phyloP scores from a whole-genome alignment of 1,140 invertebrate genomes.

The Pseudomyrmex sp. region DNA sequence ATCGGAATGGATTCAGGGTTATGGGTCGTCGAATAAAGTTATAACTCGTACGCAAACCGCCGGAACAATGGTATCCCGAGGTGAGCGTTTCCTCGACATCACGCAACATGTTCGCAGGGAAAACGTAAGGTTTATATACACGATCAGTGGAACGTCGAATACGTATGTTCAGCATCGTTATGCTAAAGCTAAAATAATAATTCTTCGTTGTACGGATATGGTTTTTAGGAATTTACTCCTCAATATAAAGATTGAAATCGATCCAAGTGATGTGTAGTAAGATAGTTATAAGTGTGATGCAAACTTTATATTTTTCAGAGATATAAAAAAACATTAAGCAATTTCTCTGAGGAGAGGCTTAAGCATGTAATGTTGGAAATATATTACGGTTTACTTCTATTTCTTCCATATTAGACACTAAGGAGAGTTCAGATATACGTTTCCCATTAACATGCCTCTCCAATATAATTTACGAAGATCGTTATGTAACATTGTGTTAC shows the following conservation, averaged over 20 bases:
- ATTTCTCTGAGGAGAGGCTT: background rate
- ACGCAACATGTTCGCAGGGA: slow-evolving; percentile 36
- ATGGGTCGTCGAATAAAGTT: slow-evolving; percentile 52
- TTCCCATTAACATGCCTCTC: slow-evolving; percentile 5
- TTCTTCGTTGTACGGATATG: background rate
- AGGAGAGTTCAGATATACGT: background rate
- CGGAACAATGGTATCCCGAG: slow-evolving; percentile 49
- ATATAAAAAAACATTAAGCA: background rate
- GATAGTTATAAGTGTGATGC: too few species aligned
- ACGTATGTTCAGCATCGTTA: background rate
- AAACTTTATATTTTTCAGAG: background rate
- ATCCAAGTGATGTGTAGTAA: background rate
- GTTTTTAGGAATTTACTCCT: slow-evolving; percentile 33
- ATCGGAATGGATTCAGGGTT: slow-evolving; percentile 51
- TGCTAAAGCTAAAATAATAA: slow-evolving; percentile 16
- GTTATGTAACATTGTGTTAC: background rate
- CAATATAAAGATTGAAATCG: slow-evolving; percentile 18
- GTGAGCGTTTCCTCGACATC: slow-evolving; percentile 38
- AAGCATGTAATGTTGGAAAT: background rate
- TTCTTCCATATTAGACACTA: slow-evolving; percentile 6
- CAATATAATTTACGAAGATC: slow-evolving; percentile 7
- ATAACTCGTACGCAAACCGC: slow-evolving; percentile 51
- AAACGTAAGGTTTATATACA: background rate
- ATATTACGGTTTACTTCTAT: slow-evolving; percentile 1
- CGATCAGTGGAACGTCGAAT: background rate